Percentiles rank a stretch among this genome's conserved stretches.
Evolutionary conservation across 2,888 invertebrate species (phyloP).

Genomic region (Chironomus tentans): DNA sequence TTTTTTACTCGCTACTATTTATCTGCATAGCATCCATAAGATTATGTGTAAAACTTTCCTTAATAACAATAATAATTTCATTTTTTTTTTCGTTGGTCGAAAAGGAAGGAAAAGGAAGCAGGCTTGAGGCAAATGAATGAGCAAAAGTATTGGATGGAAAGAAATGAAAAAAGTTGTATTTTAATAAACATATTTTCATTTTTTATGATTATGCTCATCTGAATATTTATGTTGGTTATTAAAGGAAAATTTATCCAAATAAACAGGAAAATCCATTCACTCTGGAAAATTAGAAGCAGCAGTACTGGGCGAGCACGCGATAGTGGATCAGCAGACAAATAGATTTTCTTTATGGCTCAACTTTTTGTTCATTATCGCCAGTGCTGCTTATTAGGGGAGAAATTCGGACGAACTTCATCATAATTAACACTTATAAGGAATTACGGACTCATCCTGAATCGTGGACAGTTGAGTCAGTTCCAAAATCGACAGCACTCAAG

Average conservation of each 20-base stretch:
- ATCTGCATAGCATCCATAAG: not conserved
- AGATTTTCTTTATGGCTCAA: slow-evolving; percentile 21
- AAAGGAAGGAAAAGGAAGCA: not conserved
- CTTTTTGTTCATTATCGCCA: not conserved
- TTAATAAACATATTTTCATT: slow-evolving; percentile 24
- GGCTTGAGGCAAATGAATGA: not conserved
- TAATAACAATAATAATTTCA: slow-evolving; percentile 13
- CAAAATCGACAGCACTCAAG: too few species aligned
- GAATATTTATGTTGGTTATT: slow-evolving; percentile 23
- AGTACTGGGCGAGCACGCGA: not conserved
- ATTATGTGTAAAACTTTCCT: slow-evolving; percentile 8
- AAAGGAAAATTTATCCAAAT: slow-evolving; percentile 7
- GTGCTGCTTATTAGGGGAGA: not conserved
- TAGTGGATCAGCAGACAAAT: not conserved
- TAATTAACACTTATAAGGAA: slow-evolving; percentile 6
- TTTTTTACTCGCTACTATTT: not conserved
- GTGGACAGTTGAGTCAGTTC: too few species aligned
- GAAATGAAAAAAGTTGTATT: slow-evolving; percentile 23
- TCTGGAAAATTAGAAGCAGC: not conserved
- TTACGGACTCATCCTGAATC: not conserved
- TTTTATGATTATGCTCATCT: slow-evolving; percentile 24
- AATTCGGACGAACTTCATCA: not conserved
- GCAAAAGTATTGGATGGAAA: not conserved
- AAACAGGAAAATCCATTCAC: not conserved
- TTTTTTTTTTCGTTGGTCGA: not conserved